phyloP scores from a whole-genome alignment of 2,113 vertebrate species.

The Turnix velox region DNA sequence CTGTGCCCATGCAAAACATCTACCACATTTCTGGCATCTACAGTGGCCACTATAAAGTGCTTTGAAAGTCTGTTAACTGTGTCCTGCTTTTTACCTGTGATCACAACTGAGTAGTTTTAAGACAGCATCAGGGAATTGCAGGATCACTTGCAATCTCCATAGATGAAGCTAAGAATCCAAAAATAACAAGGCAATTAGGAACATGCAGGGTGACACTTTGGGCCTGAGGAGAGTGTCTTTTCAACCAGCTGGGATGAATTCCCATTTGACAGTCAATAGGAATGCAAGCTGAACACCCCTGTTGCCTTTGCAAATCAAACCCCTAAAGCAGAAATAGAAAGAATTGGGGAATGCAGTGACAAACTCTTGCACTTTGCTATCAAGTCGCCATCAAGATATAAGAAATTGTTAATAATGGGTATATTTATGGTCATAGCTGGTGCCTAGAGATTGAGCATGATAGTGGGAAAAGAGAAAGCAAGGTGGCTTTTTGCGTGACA shows the following conservation, averaged over 20 bases:
- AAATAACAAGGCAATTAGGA: slow-evolving; percentile 39
- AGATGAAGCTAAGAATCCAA: neutral
- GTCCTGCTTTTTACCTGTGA: neutral
- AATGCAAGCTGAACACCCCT: neutral
- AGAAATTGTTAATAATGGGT: neutral
- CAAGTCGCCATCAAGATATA: neutral
- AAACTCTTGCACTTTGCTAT: neutral
- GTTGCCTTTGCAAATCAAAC: neutral
- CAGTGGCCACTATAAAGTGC: neutral
- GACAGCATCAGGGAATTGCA: neutral
- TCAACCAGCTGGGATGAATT: neutral
- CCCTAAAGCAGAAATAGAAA: neutral
- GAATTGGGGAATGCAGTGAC: neutral
- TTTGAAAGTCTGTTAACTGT: neutral
- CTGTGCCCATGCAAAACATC: neutral
- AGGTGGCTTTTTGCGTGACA: neutral
- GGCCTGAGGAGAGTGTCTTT: neutral
- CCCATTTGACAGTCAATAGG: neutral
- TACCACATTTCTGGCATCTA: neutral
- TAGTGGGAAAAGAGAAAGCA: neutral
- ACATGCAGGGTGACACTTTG: neutral
- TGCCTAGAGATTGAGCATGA: neutral
- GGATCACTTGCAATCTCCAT: neutral
- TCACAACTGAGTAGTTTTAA: neutral
- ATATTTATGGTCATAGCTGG: neutral